Evolutionary conservation across 2,888 invertebrate genomes (phyloP), one percentile per base, ranked within the genome.

Genomic region (Parnassius orleans): DNA sequence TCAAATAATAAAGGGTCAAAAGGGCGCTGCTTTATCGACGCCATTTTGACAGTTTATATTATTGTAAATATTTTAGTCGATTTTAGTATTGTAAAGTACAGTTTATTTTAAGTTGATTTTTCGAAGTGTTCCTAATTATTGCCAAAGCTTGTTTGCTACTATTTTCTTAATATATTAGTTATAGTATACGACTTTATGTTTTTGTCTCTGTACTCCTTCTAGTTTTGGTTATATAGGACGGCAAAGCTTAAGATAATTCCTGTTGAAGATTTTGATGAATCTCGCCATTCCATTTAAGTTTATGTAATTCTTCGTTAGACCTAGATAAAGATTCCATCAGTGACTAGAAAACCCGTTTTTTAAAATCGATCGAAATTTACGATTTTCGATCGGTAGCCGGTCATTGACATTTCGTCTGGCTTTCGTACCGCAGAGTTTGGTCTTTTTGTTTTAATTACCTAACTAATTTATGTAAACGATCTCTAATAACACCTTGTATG

Each of bases 381-480:
- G 42, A 19, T 15, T 65, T 66, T 64, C 57, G 52, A 66, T 70
- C 72, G 64, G 72, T 70, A 73, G 73, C 69, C 53, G 68, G 66
- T 68, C 72, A 60, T 42, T 57, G 64, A 66, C 64, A 46, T 52
- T 15, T n/a, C 57, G 60, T 48, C 53, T 48, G 44, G 19, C 33
- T 57, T 55, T 52, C 11, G 46, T 52, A 52, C 47, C 44, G 3
- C 14, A 48, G 52, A 43, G 15, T 24, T 41, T 42, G 7, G 19
- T 10, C 61, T 61, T 68, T 67, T 68, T 67, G 66, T 64, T 63
- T 68, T 64, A 63, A 67, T 66, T 64, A 63, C 54, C 15, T 63
- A 62, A 66, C 64, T 67, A 68, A 68, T 68, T 60, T 66, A 70
- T 69, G 65, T 67, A 67, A 69, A 69, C 64, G 64, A 60, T 56